Percentiles rank a stretch among this genome's conserved stretches.
Evolutionary conservation across 2,888 invertebrate species (phyloP).

Genomic region (Pilophorus perplexus): DNA sequence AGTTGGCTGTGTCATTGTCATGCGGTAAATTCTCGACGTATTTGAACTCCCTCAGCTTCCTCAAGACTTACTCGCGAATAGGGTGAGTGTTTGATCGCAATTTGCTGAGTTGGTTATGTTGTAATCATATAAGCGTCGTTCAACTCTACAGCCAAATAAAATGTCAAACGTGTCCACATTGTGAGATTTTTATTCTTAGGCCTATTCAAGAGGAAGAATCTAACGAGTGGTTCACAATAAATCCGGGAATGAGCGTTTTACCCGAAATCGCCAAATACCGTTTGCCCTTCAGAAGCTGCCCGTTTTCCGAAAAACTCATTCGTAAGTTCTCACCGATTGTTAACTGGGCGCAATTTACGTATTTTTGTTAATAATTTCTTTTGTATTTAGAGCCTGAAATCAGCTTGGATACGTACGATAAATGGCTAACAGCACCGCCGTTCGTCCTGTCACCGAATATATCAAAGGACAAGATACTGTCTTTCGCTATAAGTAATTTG

Average conservation of each 20-base stretch:
- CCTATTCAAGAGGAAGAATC: conserved; percentile 54
- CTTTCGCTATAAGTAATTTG: conserved; percentile 55
- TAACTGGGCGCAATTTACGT: no score
- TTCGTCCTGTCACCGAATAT: conserved; percentile 18
- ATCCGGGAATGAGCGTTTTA: conserved; percentile 53
- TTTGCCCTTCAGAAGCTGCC: conserved; percentile 54
- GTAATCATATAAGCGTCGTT: no score
- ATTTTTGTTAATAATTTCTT: no score
- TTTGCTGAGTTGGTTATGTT: no score
- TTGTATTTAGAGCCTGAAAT: conserved; percentile 53
- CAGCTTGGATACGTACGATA: conserved; percentile 55
- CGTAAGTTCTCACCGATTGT: no score
- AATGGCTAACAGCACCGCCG: conserved; percentile 53
- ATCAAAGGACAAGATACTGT: conserved; percentile 55
- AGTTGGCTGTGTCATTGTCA: conserved; percentile 48
- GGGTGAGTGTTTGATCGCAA: conserved; percentile 28
- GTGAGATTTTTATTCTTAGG: conserved; percentile 48
- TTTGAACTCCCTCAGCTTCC: conserved; percentile 10
- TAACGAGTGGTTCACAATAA: conserved; percentile 56
- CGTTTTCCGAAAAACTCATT: conserved; percentile 50
- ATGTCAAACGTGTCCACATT: no score
- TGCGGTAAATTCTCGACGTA: neutral
- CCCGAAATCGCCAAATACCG: conserved; percentile 56
- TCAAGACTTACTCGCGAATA: conserved; percentile 18
- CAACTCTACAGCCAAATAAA: no score